Conservation (phyloP, 2,113 vertebrate species). For the Psilopogon haemacephalus region DNA sequence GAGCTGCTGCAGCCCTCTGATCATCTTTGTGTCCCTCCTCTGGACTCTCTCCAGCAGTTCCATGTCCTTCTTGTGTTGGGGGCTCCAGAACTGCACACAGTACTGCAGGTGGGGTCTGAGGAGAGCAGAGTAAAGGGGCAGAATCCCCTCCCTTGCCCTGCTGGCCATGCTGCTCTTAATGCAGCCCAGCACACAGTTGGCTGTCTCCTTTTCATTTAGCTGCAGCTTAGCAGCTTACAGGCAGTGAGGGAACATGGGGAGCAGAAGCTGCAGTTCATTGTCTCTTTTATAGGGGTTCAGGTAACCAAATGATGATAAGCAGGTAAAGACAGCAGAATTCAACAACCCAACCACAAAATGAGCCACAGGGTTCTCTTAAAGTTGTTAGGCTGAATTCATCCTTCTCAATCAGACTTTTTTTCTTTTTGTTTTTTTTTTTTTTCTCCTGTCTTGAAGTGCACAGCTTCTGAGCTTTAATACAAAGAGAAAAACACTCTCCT, state of each 20-base stretch:
- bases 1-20: too few species aligned
- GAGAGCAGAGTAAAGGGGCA: too few species aligned
- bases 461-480: constrained; percentile 6
- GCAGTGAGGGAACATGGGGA: neutral
- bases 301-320: neutral
- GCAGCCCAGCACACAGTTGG: too few species aligned
- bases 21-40: too few species aligned
- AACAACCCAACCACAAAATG: constrained; percentile 6
- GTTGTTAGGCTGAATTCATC: constrained; percentile 23
- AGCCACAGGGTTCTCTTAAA: neutral
- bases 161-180: too few species aligned
- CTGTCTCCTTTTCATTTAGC: neutral
- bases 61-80: too few species aligned
- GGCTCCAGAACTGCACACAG: too few species aligned
- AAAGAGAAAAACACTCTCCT: constrained; percentile 34
- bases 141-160: too few species aligned
- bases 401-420: neutral
- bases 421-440: neutral
- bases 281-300: neutral
- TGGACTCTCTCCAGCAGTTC: too few species aligned
- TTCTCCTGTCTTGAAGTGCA: neutral
- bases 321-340: constrained; percentile 12
- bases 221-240: neutral
- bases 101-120: too few species aligned
- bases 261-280: neutral